Evolutionary conservation across 2,888 invertebrate species (phyloP).

Genomic region (Papilio gigon): DNA sequence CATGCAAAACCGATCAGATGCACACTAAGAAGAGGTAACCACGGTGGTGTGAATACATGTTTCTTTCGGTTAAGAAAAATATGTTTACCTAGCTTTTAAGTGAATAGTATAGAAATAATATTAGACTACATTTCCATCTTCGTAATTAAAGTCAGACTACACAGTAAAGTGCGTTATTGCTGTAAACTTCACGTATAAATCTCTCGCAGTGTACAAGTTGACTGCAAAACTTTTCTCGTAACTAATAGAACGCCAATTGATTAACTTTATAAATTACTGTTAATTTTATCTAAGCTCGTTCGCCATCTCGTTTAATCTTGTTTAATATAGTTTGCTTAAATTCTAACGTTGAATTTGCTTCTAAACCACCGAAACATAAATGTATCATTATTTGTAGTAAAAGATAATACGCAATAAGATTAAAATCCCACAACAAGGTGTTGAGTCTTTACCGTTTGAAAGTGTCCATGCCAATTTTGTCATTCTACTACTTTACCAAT

Average conservation of each 20-base stretch:
- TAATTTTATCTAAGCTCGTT: slow-evolving; percentile 1
- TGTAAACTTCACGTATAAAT: slow-evolving; percentile 2
- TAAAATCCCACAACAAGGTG: too few relatives aligned
- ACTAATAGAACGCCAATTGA: slow-evolving; percentile 11
- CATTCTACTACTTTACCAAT: too few relatives aligned
- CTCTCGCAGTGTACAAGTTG: not conserved
- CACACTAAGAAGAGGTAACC: too few relatives aligned
- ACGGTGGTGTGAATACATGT: too few relatives aligned
- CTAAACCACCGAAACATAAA: not conserved
- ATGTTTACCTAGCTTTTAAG: too few relatives aligned
- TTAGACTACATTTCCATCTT: not conserved
- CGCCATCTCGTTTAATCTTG: not conserved
- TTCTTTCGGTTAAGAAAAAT: too few relatives aligned
- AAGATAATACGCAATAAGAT: too few relatives aligned
- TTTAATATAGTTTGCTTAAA: not conserved
- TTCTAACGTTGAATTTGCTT: not conserved
- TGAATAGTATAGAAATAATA: too few relatives aligned
- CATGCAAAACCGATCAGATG: too few relatives aligned
- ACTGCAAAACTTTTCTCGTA: not conserved
- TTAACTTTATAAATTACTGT: slow-evolving; percentile 11
- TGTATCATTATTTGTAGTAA: too few relatives aligned
- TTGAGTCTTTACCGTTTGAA: too few relatives aligned
- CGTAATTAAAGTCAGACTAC: not conserved
- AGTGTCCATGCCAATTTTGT: too few relatives aligned
- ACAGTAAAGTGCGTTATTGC: not conserved